Percentiles rank a stretch among this genome's conserved stretches.
Evolutionary conservation across 2,797 vertebrate genomes (phyloP).

Genomic region (Cercopithecus mitis): DNA sequence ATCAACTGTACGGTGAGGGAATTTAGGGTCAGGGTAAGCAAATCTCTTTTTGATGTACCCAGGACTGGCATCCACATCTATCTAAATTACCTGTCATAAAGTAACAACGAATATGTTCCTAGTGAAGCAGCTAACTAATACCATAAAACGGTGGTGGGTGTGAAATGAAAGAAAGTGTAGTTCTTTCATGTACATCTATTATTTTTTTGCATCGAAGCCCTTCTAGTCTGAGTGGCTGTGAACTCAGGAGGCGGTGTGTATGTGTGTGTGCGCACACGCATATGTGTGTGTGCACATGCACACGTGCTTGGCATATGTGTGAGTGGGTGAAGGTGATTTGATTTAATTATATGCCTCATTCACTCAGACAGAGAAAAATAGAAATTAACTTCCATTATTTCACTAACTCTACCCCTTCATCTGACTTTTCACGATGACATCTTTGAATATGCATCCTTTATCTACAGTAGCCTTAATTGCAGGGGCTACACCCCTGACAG

Average conservation of each 20-base stretch:
- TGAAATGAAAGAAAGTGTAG: neutral
- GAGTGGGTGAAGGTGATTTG: constrained; percentile 64
- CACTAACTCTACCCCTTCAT: constrained; percentile 45
- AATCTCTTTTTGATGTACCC: too few species aligned
- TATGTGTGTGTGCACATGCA: neutral
- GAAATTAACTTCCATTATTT: constrained; percentile 74
- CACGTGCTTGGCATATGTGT: neutral
- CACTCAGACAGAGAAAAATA: constrained; percentile 62
- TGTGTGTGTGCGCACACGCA: neutral
- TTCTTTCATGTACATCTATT: neutral
- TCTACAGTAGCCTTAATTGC: constrained; percentile 31
- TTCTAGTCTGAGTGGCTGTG: neutral
- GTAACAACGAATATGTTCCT: neutral
- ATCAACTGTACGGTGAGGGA: neutral
- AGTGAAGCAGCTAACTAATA: neutral
- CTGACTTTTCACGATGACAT: neutral
- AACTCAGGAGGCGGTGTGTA: neutral
- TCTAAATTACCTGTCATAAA: neutral
- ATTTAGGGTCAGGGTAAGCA: neutral
- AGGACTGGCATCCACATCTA: neutral
- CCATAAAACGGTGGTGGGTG: neutral
- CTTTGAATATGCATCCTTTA: constrained; percentile 47
- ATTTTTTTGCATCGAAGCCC: neutral
- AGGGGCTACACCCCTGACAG: neutral
- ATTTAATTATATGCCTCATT: constrained; percentile 69